Percentiles rank a stretch among this genome's conserved stretches.
phyloP scores from a whole-genome alignment of 2,888 invertebrate species.

The Crocallis elinguaria region DNA sequence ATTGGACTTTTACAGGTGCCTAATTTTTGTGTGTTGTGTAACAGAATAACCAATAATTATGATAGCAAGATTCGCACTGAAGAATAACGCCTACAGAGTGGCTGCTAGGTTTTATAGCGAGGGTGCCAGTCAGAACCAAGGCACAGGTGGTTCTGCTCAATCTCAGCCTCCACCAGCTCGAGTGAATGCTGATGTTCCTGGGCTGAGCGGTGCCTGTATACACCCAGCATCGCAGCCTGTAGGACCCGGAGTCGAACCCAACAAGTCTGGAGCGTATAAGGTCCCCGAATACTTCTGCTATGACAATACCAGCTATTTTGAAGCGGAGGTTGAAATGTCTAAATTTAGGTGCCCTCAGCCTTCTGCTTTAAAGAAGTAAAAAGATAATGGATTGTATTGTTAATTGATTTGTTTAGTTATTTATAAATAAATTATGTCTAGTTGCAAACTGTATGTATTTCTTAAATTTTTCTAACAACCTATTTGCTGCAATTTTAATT shows the following conservation, averaged over 20 bases:
- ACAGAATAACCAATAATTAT: constrained; percentile 35
- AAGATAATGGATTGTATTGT: background rate
- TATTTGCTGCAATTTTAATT: too few species aligned
- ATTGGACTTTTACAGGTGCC: too few species aligned
- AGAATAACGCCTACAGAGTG: constrained; percentile 40
- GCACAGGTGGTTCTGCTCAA: constrained; percentile 33
- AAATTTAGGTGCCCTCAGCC: constrained; percentile 92
- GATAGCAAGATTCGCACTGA: constrained; percentile 39
- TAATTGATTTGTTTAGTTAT: constrained; percentile 6
- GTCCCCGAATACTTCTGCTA: constrained; percentile 95
- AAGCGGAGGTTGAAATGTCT: constrained; percentile 94
- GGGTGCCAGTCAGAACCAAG: constrained; percentile 44
- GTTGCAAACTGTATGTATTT: background rate
- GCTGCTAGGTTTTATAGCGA: constrained; percentile 59
- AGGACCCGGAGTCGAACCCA: constrained; percentile 88
- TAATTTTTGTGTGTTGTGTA: constrained; percentile 21
- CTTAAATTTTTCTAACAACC: background rate
- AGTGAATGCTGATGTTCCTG: constrained; percentile 81
- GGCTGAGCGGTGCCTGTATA: constrained; percentile 86
- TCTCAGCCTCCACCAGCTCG: constrained; percentile 41
- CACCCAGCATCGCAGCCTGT: constrained; percentile 83
- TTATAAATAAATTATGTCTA: constrained; percentile 16
- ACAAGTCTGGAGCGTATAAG: constrained; percentile 90
- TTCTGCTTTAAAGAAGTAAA: constrained; percentile 80
- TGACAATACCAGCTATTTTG: constrained; percentile 90